phyloP scores from a whole-genome alignment of 1,140 invertebrate species.

The Zaprionus africanus region DNA sequence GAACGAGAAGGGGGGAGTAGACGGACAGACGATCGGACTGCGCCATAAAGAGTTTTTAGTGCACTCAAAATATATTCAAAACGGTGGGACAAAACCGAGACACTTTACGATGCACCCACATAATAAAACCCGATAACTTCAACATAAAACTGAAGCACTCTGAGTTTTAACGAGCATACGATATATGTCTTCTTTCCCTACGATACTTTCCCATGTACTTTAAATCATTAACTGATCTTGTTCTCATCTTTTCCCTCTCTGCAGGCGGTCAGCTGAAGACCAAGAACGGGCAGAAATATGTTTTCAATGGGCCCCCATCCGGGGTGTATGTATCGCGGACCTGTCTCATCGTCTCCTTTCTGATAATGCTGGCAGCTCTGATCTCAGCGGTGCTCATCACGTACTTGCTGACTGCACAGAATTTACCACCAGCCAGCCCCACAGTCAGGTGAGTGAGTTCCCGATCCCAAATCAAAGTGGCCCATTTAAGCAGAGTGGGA shows the following conservation, averaged over 20 bases:
- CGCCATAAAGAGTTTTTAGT: slow-evolving; percentile 53
- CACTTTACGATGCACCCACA: slow-evolving; percentile 39
- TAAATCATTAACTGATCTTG: not conserved
- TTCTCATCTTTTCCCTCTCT: slow-evolving; percentile 18
- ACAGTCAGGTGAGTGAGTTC: slow-evolving; percentile 57
- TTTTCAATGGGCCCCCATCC: slow-evolving; percentile 78
- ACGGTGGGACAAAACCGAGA: slow-evolving; percentile 58
- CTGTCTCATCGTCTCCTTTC: slow-evolving; percentile 63
- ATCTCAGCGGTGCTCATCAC: slow-evolving; percentile 72
- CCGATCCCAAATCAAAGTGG: slow-evolving; percentile 14
- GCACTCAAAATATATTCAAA: slow-evolving; percentile 49
- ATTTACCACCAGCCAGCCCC: slow-evolving; percentile 27
- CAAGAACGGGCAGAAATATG: slow-evolving; percentile 84
- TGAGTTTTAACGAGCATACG: not conserved
- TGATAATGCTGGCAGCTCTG: slow-evolving; percentile 67
- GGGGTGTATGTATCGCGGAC: slow-evolving; percentile 76
- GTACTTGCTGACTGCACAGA: slow-evolving; percentile 72
- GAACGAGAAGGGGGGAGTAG: not conserved
- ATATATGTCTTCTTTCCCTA: not conserved
- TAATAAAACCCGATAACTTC: slow-evolving; percentile 17
- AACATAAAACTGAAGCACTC: slow-evolving; percentile 10
- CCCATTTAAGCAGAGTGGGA: slow-evolving; percentile 22
- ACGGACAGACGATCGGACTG: not conserved
- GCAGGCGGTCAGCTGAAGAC: slow-evolving; percentile 83
- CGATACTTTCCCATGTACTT: not conserved